Evolutionary conservation across 2,888 invertebrate species (phyloP).

Genomic region (Hydrotaea cyrtoneurina): DNA sequence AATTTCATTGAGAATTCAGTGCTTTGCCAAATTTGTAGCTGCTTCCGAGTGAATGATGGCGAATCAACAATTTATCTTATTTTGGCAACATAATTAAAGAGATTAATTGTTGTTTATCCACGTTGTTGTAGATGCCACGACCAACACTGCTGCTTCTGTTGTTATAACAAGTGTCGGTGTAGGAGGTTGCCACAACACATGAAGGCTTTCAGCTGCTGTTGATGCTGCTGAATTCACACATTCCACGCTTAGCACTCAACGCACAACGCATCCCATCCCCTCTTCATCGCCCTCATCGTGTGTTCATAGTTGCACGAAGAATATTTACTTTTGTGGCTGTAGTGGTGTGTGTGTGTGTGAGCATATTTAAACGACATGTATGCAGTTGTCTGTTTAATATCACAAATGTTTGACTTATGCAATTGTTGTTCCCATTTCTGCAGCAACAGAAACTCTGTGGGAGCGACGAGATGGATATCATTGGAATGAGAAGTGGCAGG

Average conservation of each 20-base stretch:
- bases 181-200: conserved; percentile 1
- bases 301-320: background rate
- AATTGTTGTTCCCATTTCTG: conserved; percentile 1
- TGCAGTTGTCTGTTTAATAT: conserved; percentile 16
- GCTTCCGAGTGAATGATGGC: background rate
- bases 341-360: background rate
- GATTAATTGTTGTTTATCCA: conserved; percentile 35
- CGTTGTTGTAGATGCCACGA: background rate
- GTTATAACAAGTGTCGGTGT: conserved; percentile 6
- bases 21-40: background rate
- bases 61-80: conserved; percentile 26
- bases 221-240: background rate
- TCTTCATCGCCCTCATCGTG: conserved; percentile 17
- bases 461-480: background rate
- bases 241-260: background rate
- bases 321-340: conserved; percentile 16
- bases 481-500: background rate
- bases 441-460: background rate
- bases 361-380: background rate
- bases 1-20: no score
- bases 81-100: conserved; percentile 43
- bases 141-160: conserved; percentile 9
- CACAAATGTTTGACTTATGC: conserved; percentile 18
- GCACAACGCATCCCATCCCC: conserved; percentile 59
- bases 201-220: background rate